Conservation (phyloP, 1,140 invertebrate genomes). For the Cataglyphis hispanica region DNA sequence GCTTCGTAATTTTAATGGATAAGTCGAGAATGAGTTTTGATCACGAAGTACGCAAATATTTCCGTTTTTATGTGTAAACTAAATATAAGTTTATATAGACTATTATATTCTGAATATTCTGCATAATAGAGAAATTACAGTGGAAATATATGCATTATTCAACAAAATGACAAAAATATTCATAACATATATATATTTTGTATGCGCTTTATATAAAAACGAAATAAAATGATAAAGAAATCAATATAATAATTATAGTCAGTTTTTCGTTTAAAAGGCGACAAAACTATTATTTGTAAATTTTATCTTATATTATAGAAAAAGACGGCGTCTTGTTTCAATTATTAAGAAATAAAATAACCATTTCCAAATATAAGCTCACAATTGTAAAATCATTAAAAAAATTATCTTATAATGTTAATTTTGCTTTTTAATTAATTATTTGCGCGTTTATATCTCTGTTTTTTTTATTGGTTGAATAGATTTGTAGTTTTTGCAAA, state of each 20-base stretch:
- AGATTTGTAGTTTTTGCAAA: too few species aligned
- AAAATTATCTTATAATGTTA: too few species aligned
- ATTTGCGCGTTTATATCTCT: too few species aligned
- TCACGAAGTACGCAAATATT: not conserved
- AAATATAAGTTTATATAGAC: conserved; percentile 30
- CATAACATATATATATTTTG: conserved; percentile 59
- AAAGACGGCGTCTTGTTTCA: too few species aligned
- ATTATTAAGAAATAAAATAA: too few species aligned
- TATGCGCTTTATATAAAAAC: conserved; percentile 60
- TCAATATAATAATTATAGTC: conserved; percentile 10
- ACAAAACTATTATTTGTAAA: too few species aligned
- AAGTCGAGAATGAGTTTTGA: not conserved
- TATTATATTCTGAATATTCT: conserved; percentile 36
- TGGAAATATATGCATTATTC: conserved; percentile 40
- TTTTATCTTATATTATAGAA: too few species aligned
- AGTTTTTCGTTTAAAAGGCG: too few species aligned
- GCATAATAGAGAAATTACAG: conserved; percentile 3
- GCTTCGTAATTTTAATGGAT: conserved; percentile 58
- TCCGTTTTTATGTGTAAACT: not conserved
- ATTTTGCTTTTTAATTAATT: too few species aligned
- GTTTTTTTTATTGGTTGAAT: too few species aligned
- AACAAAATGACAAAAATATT: conserved; percentile 8
- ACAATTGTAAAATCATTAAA: too few species aligned
- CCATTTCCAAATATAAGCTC: too few species aligned
- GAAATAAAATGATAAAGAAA: conserved; percentile 60